Evolutionary conservation across 53 echinoderm and acorn worm species (phyloP).

Genomic region (Echinarachnius parma): DNA sequence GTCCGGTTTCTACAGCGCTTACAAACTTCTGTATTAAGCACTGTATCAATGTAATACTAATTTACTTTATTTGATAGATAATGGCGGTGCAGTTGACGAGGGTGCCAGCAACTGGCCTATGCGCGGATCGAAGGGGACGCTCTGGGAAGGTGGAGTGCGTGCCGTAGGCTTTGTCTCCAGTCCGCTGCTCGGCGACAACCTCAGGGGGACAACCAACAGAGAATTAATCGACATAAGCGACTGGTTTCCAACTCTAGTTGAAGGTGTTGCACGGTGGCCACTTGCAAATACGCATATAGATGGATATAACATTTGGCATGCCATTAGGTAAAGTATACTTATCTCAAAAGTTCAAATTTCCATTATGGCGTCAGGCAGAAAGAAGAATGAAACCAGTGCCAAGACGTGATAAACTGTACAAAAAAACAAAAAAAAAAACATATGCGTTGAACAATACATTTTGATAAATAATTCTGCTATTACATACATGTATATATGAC

Average conservation of each 20-base stretch:
- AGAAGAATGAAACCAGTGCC: too few relatives aligned
- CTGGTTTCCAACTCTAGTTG: slow-evolving; percentile 92
- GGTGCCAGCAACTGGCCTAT: slow-evolving; percentile 85
- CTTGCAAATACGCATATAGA: slow-evolving; percentile 50
- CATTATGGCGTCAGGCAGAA: too few relatives aligned
- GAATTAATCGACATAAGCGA: slow-evolving; percentile 84
- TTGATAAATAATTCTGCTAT: too few relatives aligned
- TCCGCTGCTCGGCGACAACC: slow-evolving; percentile 52
- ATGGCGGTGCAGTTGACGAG: slow-evolving; percentile 59
- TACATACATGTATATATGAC: too few relatives aligned
- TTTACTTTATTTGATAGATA: too few relatives aligned
- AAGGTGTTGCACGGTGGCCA: slow-evolving; percentile 60
- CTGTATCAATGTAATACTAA: too few relatives aligned
- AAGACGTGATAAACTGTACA: too few relatives aligned
- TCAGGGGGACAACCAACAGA: slow-evolving; percentile 58
- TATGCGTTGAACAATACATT: too few relatives aligned
- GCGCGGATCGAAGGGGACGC: slow-evolving; percentile 65
- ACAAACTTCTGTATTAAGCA: too few relatives aligned
- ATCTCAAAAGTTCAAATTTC: too few relatives aligned
- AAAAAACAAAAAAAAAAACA: too few relatives aligned
- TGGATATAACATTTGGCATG: slow-evolving; percentile 81
- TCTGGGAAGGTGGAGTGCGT: slow-evolving; percentile 90
- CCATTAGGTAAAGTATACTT: slow-evolving; percentile 63
- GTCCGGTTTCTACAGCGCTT: too few relatives aligned
- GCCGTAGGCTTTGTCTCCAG: slow-evolving; percentile 80